A percentile compares a stretch with the other conserved stretches of the same genome.
phyloP scores from a whole-genome alignment of 2,797 vertebrate species.

The Platalea minor region DNA sequence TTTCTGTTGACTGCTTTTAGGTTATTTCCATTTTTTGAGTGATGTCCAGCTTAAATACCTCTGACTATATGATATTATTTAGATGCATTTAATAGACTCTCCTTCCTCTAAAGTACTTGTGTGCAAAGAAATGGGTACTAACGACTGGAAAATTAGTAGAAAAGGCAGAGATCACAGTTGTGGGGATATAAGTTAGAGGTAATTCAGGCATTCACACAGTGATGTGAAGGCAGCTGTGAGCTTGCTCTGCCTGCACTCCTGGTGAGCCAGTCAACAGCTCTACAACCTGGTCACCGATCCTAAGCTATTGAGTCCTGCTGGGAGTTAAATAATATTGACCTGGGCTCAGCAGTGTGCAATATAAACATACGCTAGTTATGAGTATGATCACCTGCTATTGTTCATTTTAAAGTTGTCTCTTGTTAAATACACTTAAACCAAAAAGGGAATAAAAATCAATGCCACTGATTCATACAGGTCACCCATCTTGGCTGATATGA shows the following conservation, averaged over 20 bases:
- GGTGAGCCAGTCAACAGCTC: background rate
- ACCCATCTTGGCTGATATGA: background rate
- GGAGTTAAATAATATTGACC: background rate
- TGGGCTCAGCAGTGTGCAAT: background rate
- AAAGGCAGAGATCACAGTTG: background rate
- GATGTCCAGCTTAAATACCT: background rate
- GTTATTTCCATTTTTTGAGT: background rate
- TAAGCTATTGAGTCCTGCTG: background rate
- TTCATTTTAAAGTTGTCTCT: background rate
- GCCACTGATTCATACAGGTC: background rate
- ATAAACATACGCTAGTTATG: background rate
- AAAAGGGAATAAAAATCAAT: background rate
- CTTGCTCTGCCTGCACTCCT: background rate
- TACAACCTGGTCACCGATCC: background rate
- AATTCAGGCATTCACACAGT: background rate
- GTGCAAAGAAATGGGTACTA: background rate
- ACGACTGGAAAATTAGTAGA: background rate
- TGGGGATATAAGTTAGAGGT: background rate
- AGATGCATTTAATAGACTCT: background rate
- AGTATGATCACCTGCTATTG: background rate
- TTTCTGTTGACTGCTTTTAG: background rate
- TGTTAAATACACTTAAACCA: background rate
- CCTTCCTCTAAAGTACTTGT: background rate
- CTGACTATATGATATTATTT: background rate
- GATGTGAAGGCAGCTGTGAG: background rate